Evolutionary conservation across 1,140 invertebrate species (phyloP).

Genomic region (Calephelis virginiensis): DNA sequence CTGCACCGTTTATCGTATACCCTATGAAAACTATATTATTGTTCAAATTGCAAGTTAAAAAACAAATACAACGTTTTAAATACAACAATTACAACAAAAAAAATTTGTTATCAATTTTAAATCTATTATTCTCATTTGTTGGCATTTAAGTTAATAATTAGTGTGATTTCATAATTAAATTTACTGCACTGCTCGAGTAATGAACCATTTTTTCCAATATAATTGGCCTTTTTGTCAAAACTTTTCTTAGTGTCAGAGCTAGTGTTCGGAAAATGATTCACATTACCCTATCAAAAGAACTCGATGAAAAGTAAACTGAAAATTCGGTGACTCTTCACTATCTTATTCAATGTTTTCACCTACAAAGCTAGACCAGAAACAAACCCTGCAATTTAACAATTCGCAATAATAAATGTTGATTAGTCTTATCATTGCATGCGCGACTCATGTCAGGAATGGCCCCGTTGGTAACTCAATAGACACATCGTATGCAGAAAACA

Average conservation of each 20-base stretch:
- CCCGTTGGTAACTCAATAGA: slow-evolving; percentile 21
- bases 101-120: no score
- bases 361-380: slow-evolving; percentile 36
- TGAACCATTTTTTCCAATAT: no score
- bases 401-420: slow-evolving; percentile 39
- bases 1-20: no score
- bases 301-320: slow-evolving; percentile 48
- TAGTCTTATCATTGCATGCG: slow-evolving; percentile 36
- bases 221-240: slow-evolving; percentile 60
- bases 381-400: slow-evolving; percentile 34
- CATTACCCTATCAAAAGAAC: slow-evolving; percentile 68
- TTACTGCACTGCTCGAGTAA: slow-evolving; percentile 50
- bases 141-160: slow-evolving; percentile 58
- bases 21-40: no score
- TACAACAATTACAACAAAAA: no score
- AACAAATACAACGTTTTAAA: no score
- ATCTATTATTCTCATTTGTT: no score
- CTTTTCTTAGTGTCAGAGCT: slow-evolving; percentile 66
- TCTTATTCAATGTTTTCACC: slow-evolving; percentile 43
- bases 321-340: slow-evolving; percentile 33
- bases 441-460: slow-evolving; percentile 34
- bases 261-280: slow-evolving; percentile 66
- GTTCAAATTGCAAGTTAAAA: no score
- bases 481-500: slow-evolving; percentile 29
- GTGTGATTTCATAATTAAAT: slow-evolving; percentile 55